A percentile compares a stretch with the other conserved stretches of the same genome.
These are phyloP conservation scores for Seriola rivoliana DNA, from an alignment of 2,113 vertebrate genomes.

Conservation along the genomic window DNA sequence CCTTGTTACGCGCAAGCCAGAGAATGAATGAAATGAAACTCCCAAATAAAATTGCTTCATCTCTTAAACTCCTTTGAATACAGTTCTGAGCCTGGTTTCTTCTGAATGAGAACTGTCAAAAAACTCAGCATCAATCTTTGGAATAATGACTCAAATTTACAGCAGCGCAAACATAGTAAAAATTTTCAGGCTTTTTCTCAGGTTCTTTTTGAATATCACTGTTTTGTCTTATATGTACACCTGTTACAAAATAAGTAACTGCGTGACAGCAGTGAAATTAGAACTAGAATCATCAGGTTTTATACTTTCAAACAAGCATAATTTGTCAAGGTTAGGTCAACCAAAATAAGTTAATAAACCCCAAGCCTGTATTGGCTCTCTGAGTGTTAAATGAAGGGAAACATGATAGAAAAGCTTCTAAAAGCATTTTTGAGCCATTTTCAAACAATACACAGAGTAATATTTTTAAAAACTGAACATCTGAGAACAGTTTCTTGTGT, in stretches of 20 bases:
- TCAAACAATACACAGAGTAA: not conserved
- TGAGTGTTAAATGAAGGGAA: not conserved
- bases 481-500: not conserved
- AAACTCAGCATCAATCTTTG: not conserved
- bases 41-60: not conserved
- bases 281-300: not conserved
- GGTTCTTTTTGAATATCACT: not conserved
- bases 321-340: not conserved
- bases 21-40: not conserved
- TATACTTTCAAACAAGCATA: conserved; percentile 1
- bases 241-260: not conserved
- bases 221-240: not conserved
- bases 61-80: not conserved
- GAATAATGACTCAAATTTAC: not conserved
- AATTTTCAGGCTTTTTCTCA: not conserved
- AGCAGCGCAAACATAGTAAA: not conserved
- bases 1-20: not conserved
- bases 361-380: not conserved
- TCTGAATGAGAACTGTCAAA: not conserved
- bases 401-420: not conserved
- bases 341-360: not conserved
- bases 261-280: not conserved
- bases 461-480: not conserved
- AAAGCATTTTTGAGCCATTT: not conserved
- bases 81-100: not conserved